Conservation (phyloP, 2,113 vertebrate genomes). For the Poicephalus meyeri region DNA sequence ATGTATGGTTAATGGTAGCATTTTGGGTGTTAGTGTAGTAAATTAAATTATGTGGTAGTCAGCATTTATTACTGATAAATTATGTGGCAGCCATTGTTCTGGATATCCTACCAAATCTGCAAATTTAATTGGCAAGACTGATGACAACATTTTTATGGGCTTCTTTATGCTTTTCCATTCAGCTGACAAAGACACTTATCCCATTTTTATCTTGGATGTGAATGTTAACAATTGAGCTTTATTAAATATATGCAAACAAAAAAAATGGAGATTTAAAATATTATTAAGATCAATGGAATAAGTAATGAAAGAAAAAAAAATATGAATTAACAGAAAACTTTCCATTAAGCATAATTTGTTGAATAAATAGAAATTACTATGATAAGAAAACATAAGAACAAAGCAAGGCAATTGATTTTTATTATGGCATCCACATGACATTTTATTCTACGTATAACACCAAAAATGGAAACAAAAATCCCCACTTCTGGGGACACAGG, state of each 20-base stretch:
- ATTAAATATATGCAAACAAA: neutral
- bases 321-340: neutral
- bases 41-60: neutral
- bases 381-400: neutral
- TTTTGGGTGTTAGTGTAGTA: neutral
- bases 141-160: neutral
- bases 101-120: neutral
- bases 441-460: neutral
- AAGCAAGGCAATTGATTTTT: neutral
- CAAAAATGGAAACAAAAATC: neutral
- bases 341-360: neutral
- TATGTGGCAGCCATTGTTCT: neutral
- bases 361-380: neutral
- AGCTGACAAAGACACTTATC: neutral
- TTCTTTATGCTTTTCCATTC: neutral
- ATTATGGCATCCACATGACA: neutral
- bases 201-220: neutral
- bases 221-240: neutral
- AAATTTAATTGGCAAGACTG: neutral
- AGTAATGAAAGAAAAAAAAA: neutral
- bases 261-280: neutral
- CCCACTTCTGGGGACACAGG: neutral
- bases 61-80: neutral
- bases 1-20: neutral
- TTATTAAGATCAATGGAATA: neutral